Percentiles rank a stretch among this genome's conserved stretches.
These are phyloP conservation scores for Ooceraea biroi DNA, from an alignment of 1,140 invertebrate genomes.

Conservation along the genomic window DNA sequence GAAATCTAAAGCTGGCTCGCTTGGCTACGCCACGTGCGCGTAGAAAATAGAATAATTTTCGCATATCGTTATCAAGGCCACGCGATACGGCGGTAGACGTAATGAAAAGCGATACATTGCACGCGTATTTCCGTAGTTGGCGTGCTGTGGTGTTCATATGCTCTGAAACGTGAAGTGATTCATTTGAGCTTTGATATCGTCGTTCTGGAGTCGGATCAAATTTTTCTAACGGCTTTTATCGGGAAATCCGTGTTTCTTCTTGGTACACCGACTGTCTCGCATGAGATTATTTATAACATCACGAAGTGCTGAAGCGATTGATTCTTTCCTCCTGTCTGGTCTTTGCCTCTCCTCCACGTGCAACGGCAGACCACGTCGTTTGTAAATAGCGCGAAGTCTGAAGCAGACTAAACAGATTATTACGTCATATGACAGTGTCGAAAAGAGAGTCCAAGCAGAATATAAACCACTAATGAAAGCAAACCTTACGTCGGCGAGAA, in stretches of 20 bases:
- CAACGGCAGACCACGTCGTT: conserved; percentile 31
- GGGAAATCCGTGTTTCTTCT: background rate
- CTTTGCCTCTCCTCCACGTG: conserved; percentile 14
- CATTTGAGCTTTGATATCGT: background rate
- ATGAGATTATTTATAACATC: background rate
- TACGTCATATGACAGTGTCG: conserved; percentile 56
- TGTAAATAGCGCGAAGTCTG: conserved; percentile 69
- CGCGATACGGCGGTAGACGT: conserved; percentile 8
- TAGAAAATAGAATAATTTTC: conserved; percentile 71
- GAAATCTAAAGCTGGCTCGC: conserved; percentile 68
- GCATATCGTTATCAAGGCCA: conserved; percentile 70
- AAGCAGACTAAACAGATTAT: conserved; percentile 71
- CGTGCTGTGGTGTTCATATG: too few relatives aligned
- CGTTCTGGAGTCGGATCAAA: background rate
- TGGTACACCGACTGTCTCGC: background rate
- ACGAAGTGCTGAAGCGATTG: background rate
- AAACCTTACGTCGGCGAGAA: conserved; percentile 51
- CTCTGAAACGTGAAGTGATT: too few relatives aligned
- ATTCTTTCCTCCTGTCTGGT: conserved; percentile 10
- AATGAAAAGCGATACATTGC: background rate
- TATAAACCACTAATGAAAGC: conserved; percentile 48
- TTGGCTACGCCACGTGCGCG: conserved; percentile 52
- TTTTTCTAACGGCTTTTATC: too few relatives aligned
- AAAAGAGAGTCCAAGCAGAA: conserved; percentile 46
- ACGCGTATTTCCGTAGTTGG: too few relatives aligned